Percentiles rank a stretch among this genome's conserved stretches.
These are phyloP conservation scores for Tenthredo notha DNA, from an alignment of 2,888 invertebrate species.

Conservation along the genomic window DNA sequence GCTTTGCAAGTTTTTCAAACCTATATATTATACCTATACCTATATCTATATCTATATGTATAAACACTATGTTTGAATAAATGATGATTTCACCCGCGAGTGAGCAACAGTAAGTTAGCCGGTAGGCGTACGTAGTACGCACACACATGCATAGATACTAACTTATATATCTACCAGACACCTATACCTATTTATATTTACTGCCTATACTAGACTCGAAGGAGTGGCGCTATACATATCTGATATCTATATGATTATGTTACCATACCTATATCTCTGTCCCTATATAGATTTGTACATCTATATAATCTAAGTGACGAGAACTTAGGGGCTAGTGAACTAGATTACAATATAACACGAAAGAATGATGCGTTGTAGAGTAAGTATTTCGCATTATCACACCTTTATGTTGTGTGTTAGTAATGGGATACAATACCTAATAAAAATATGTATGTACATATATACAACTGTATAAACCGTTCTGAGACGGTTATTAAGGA, in stretches of 20 bases:
- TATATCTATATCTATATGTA: neutral
- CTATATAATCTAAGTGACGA: neutral
- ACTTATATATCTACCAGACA: neutral
- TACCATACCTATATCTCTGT: neutral
- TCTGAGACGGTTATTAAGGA: neutral
- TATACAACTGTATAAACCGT: neutral
- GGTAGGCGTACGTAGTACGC: neutral
- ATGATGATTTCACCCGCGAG: constrained; percentile 4
- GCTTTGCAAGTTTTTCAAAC: neutral
- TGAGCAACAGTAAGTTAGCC: neutral
- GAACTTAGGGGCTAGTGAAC: neutral
- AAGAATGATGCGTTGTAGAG: neutral
- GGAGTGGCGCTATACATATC: neutral
- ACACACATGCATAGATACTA: neutral
- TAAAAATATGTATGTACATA: neutral
- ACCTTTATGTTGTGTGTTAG: neutral
- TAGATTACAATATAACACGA: neutral
- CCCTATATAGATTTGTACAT: neutral
- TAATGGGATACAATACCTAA: neutral
- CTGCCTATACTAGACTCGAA: neutral
- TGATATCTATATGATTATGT: neutral
- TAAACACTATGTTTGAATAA: neutral
- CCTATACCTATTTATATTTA: neutral
- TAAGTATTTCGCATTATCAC: neutral
- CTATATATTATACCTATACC: neutral